These are phyloP conservation scores for Oriolus oriolus DNA, from an alignment of 2,113 vertebrate genomes.

Conservation along the genomic window DNA sequence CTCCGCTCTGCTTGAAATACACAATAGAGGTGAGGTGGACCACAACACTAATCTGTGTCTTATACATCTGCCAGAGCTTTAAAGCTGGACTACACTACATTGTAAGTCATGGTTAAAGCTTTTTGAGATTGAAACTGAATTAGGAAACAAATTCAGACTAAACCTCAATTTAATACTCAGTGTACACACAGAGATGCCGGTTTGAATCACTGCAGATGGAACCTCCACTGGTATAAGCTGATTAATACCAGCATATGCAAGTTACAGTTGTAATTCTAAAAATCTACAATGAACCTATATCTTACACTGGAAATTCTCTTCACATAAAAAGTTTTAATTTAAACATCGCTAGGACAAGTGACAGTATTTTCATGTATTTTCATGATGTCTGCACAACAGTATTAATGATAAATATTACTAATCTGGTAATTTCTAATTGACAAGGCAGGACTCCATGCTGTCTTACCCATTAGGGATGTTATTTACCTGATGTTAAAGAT, in stretches of 20 bases:
- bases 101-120: not conserved
- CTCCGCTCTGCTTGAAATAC: not conserved
- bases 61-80: not conserved
- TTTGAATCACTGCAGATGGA: not conserved
- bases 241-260: not conserved
- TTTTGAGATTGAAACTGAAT: not conserved
- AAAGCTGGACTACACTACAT: not conserved
- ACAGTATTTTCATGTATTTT: not conserved
- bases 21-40: not conserved
- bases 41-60: not conserved
- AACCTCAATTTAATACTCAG: not conserved
- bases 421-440: not conserved
- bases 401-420: not conserved
- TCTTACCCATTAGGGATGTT: not conserved
- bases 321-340: not conserved
- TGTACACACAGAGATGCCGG: not conserved
- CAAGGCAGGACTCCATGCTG: not conserved
- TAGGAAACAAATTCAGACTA: not conserved
- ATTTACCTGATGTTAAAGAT: not conserved
- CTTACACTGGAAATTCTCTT: not conserved
- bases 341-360: not conserved
- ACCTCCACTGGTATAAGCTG: not conserved
- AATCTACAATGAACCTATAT: not conserved
- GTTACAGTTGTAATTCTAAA: not conserved
- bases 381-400: not conserved